phyloP scores from a whole-genome alignment of 2,888 invertebrate genomes.

The Ptilodon capucinus region DNA sequence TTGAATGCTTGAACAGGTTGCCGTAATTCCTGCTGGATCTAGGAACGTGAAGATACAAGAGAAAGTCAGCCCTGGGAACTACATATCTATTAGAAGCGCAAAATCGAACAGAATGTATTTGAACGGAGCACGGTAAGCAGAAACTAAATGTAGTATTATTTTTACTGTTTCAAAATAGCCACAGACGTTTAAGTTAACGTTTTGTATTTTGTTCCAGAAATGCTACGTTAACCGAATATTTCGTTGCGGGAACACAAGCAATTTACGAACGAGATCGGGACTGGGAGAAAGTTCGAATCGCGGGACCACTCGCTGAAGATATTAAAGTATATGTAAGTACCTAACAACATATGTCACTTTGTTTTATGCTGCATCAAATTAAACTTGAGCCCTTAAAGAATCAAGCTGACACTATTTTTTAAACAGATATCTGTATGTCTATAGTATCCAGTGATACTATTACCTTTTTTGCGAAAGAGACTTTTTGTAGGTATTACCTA shows the following conservation, averaged over 20 bases:
- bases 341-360: no score
- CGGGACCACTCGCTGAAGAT: conserved; percentile 91
- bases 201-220: conserved; percentile 70
- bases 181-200: not conserved
- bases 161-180: not conserved
- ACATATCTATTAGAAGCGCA: conserved; percentile 89
- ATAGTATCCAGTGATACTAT: no score
- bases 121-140: conserved; percentile 87
- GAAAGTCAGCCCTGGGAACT: conserved; percentile 88
- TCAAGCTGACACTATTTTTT: no score
- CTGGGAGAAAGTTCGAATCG: conserved; percentile 90
- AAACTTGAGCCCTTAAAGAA: no score
- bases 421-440: no score
- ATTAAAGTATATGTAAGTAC: conserved; percentile 90
- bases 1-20: conserved; percentile 72
- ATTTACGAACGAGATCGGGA: conserved; percentile 90
- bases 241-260: conserved; percentile 89
- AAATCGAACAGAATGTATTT: conserved; percentile 88
- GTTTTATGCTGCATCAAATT: not conserved
- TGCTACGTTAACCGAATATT: conserved; percentile 89
- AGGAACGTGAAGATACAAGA: conserved; percentile 91
- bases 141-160: not conserved
- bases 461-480: no score
- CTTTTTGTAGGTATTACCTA: no score
- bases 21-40: conserved; percentile 89